Conservation (phyloP, 2,797 vertebrate genomes). For the Cyclura pinguis region DNA sequence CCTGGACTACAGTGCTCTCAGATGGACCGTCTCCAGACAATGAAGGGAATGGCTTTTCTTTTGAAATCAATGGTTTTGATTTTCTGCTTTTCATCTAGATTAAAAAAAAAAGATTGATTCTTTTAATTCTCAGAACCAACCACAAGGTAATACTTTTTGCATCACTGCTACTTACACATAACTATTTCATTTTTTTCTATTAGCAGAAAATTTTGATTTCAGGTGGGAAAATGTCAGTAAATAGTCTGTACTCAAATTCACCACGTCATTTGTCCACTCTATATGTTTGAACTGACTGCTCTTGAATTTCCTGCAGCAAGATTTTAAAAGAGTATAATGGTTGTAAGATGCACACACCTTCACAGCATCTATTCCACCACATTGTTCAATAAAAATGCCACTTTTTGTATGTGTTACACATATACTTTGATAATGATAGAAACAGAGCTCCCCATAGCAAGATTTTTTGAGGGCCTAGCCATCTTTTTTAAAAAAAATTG, state of each 20-base stretch:
- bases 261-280: neutral
- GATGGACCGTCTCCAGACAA: conserved; percentile 33
- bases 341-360: no score
- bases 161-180: conserved; percentile 28
- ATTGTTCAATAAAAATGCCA: neutral
- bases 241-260: conserved; percentile 20
- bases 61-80: conserved; percentile 60
- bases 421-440: neutral
- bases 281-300: neutral
- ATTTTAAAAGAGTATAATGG: neutral
- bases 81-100: conserved; percentile 59
- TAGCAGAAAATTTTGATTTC: conserved; percentile 23
- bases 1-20: conserved; percentile 47
- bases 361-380: neutral
- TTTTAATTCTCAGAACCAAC: conserved; percentile 58
- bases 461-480: neutral
- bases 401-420: neutral
- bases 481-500: neutral
- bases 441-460: neutral
- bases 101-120: conserved; percentile 35
- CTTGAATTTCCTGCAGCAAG: neutral
- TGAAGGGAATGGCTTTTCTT: conserved; percentile 54
- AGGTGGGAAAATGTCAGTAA: neutral
- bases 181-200: conserved; percentile 55
- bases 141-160: conserved; percentile 48